These are phyloP conservation scores for Cataglyphis livida DNA, from an alignment of 2,888 invertebrate species.

Conservation along the genomic window DNA sequence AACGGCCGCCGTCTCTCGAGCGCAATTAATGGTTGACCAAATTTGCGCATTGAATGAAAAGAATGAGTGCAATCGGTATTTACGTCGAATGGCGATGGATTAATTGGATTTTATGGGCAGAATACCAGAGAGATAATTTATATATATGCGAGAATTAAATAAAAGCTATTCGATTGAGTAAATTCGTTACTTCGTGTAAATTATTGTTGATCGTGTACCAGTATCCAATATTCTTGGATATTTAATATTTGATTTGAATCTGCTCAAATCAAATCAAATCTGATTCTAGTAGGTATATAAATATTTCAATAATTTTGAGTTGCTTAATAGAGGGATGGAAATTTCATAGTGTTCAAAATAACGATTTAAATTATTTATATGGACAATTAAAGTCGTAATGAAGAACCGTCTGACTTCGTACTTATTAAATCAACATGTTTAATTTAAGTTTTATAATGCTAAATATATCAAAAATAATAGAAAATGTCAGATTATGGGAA, in stretches of 20 bases:
- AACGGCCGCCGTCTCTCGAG: background rate
- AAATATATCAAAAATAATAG: background rate
- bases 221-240: background rate
- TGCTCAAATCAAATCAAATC: background rate
- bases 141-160: background rate
- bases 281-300: background rate
- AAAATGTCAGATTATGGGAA: constrained; percentile 1
- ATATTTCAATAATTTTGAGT: background rate
- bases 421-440: background rate
- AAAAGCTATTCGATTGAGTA: background rate
- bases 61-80: background rate
- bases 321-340: background rate
- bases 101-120: constrained; percentile 20
- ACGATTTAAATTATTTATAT: background rate
- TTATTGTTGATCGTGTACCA: background rate
- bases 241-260: background rate
- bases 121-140: constrained; percentile 5
- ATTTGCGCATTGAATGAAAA: constrained; percentile 25
- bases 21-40: constrained; percentile 13
- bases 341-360: background rate
- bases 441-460: background rate
- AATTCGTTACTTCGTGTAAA: background rate
- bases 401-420: background rate
- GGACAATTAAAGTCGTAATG: background rate
- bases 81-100: background rate